These are phyloP conservation scores for Nomada ruficornis DNA, from an alignment of 2,888 invertebrate species.

Conservation along the genomic window DNA sequence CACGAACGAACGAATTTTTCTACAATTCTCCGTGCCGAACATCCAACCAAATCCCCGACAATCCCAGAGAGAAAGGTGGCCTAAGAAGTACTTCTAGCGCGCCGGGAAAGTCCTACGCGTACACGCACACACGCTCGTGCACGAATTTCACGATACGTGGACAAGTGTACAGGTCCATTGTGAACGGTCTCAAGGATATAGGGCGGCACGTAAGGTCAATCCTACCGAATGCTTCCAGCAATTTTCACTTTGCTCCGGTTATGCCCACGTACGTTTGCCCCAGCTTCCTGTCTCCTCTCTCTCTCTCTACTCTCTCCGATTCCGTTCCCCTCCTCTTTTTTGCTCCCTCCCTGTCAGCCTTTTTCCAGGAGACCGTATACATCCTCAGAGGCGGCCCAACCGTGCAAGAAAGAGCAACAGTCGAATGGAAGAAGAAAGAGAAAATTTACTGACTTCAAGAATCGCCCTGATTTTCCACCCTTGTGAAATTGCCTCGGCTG, in stretches of 20 bases:
- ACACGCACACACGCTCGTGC: conserved; percentile 7
- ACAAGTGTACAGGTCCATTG: conserved; percentile 34
- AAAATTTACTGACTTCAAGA: conserved; percentile 71
- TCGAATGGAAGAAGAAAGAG: conserved; percentile 3
- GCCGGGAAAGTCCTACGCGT: conserved; percentile 55
- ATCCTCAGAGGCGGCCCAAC: conserved; percentile 29
- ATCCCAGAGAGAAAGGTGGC: conserved; percentile 56
- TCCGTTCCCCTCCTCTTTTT: conserved; percentile 13
- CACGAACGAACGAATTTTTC: conserved; percentile 50
- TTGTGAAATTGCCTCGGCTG: conserved; percentile 73
- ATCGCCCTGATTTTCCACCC: conserved; percentile 76
- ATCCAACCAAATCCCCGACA: conserved; percentile 47
- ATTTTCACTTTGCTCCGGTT: conserved; percentile 78
- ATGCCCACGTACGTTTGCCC: conserved; percentile 67
- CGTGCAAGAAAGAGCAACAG: conserved; percentile 12
- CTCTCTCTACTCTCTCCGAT: neutral
- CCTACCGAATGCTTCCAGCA: conserved; percentile 74
- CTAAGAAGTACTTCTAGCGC: conserved; percentile 48
- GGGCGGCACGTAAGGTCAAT: conserved; percentile 71
- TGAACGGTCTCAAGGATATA: conserved; percentile 57
- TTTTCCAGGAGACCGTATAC: conserved; percentile 30
- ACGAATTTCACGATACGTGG: conserved; percentile 31
- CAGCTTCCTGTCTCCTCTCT: conserved; percentile 40
- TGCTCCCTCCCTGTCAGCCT: conserved; percentile 17
- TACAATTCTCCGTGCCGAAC: conserved; percentile 38